A percentile compares a stretch with the other conserved stretches of the same genome.
Evolutionary conservation across 2,888 invertebrate species (phyloP).

Genomic region (Brachypterus glaber): DNA sequence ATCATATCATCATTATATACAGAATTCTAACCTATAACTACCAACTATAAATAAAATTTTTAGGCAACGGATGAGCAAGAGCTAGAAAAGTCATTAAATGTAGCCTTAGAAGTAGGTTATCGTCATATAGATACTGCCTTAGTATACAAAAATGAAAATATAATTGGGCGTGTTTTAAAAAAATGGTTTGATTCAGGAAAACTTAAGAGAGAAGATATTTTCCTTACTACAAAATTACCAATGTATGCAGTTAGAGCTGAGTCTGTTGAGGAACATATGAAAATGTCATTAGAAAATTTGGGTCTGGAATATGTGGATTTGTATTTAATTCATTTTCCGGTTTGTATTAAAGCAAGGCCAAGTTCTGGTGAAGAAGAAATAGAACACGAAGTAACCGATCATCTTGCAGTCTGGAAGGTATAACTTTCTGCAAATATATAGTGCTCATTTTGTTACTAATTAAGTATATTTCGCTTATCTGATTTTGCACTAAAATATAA

Average conservation of each 20-base stretch:
- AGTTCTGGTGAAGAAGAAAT: conserved; percentile 51
- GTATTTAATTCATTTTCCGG: conserved; percentile 68
- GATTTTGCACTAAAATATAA: too few relatives aligned
- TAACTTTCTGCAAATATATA: too few relatives aligned
- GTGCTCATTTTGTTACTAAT: too few relatives aligned
- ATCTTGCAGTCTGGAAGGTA: conserved; percentile 62
- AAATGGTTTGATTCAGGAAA: conserved; percentile 59
- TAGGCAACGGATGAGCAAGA: conserved; percentile 53
- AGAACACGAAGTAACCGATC: conserved; percentile 54
- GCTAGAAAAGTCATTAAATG: conserved; percentile 53
- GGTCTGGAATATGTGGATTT: conserved; percentile 69
- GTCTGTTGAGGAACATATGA: conserved; percentile 52
- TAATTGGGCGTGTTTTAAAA: conserved; percentile 60
- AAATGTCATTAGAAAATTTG: conserved; percentile 55
- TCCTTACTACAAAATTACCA: conserved; percentile 70
- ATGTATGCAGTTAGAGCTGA: conserved; percentile 50
- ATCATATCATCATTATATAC: too few relatives aligned
- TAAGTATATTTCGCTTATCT: too few relatives aligned
- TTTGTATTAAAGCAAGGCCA: conserved; percentile 50
- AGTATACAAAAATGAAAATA: conserved; percentile 64
- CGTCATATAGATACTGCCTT: conserved; percentile 72
- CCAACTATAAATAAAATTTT: too few relatives aligned
- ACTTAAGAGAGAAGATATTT: conserved; percentile 62
- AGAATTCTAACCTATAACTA: too few relatives aligned
- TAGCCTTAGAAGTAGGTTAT: conserved; percentile 64